These are phyloP conservation scores for Pimephales promelas DNA, from an alignment of 2,113 vertebrate genomes.

Conservation along the genomic window DNA sequence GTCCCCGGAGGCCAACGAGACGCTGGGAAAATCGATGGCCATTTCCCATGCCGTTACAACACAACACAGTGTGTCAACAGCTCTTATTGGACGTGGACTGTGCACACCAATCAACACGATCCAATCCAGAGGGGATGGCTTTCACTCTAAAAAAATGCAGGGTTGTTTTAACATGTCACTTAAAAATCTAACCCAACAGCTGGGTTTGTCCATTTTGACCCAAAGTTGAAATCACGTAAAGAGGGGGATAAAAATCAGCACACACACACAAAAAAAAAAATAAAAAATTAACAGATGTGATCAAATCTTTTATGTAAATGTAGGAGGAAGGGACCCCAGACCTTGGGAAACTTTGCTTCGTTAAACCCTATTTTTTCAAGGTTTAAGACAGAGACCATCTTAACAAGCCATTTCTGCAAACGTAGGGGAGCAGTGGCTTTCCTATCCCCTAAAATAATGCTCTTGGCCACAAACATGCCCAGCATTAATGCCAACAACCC, in stretches of 20 bases:
- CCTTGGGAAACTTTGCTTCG: not conserved
- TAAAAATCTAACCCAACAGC: too few relatives aligned
- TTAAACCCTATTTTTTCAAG: too few relatives aligned
- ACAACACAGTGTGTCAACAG: constrained; percentile 27
- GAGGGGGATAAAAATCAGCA: not conserved
- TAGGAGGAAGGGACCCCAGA: not conserved
- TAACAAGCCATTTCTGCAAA: not conserved
- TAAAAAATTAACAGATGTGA: not conserved
- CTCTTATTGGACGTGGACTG: not conserved
- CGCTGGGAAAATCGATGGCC: constrained; percentile 33
- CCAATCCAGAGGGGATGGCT: not conserved
- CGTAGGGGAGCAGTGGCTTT: not conserved
- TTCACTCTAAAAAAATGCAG: not conserved
- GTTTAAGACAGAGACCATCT: not conserved
- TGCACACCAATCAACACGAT: constrained; percentile 2
- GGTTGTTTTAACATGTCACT: too few relatives aligned
- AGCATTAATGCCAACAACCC: not conserved
- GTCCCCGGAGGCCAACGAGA: constrained; percentile 37
- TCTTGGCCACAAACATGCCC: constrained; percentile 1
- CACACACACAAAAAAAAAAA: too few relatives aligned
- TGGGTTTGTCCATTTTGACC: too few relatives aligned
- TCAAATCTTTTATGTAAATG: not conserved
- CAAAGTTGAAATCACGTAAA: not conserved
- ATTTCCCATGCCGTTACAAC: constrained; percentile 29
- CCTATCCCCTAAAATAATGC: not conserved